Base-by-base conservation (phyloP, 2,888 invertebrate species). In the Neoitamus cyanurus region DNA sequence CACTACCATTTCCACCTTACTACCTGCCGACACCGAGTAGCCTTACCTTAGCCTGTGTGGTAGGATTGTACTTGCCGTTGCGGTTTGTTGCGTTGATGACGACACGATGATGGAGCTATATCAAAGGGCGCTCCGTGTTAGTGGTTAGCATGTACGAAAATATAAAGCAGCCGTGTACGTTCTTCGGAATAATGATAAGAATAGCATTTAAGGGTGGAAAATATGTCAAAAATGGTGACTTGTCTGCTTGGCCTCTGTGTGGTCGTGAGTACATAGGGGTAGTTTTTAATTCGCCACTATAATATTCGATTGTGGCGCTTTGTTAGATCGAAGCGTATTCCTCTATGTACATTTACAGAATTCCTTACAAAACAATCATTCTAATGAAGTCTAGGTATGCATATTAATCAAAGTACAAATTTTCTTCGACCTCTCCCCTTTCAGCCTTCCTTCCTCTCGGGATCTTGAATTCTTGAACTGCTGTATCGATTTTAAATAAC, bases 141-240 rank as follows among this genome's bases (percentile, higher is more conserved):
- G 68, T 20, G 82, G 36, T 25, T 82, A 36, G 37, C 68, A 20
- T 69, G 36, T 37, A 82, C 82, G 37, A 68, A 34, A 68, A 80
- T 68, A 58, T 25, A 58, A 68, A 37, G 15, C 25, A 11, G n/a
- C 69, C 7, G 25, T 69, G 36, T 37, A 69, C 48, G 82, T 13
- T 69, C 36, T 6, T 69, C 28, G 34, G 30, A 80, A 80, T 80
- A 80, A 80, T 80, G 82, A 82, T 69, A 69, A 69, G 68, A 82
- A 69, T 69, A 69, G 69, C 68, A 68, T 68, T 78, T 69, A 69
- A 82, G 69, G 68, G 82, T 82, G 69, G 69, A 82, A 82, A 78
- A 36, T 82, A 82, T 46, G 36, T 69, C 82, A 82, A 69, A 82
- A 69, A 80, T 9, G n/a, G 75, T 70, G 70, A 70, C 70, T 70